Percentiles rank a stretch among this genome's conserved stretches.
Evolutionary conservation across 2,797 vertebrate species (phyloP).

Genomic region (Hyperoplus lanceolatus): DNA sequence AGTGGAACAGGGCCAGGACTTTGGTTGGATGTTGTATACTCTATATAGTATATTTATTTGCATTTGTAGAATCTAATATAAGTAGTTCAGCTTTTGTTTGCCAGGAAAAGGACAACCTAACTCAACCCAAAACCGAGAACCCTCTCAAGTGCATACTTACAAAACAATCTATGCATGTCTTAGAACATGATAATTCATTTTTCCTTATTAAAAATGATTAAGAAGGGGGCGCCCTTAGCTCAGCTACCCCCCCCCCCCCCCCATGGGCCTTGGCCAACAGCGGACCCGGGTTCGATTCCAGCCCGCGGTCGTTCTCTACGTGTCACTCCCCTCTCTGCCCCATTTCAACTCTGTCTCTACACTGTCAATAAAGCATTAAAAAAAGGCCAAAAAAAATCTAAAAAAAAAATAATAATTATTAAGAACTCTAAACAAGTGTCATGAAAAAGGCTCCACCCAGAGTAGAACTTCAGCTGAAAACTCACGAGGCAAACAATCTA

Average conservation of each 20-base stretch:
- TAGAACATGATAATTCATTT: background rate
- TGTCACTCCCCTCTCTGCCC: too few relatives aligned
- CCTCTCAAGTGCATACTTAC: background rate
- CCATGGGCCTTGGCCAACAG: too few relatives aligned
- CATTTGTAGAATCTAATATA: background rate
- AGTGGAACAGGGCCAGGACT: background rate
- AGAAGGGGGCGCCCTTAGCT: too few relatives aligned
- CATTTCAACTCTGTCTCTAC: too few relatives aligned
- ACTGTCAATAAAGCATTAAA: too few relatives aligned
- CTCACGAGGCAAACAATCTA: constrained; percentile 9
- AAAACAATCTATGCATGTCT: background rate
- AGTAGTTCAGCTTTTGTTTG: constrained; percentile 14
- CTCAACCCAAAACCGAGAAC: constrained; percentile 3
- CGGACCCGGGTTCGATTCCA: too few relatives aligned
- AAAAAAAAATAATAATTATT: background rate
- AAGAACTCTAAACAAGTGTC: background rate
- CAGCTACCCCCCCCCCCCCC: too few relatives aligned
- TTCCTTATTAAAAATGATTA: constrained; percentile 1
- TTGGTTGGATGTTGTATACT: background rate
- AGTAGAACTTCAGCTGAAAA: background rate
- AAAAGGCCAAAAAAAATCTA: too few relatives aligned
- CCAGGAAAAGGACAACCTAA: constrained; percentile 1
- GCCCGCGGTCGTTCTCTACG: too few relatives aligned
- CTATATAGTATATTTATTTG: background rate
- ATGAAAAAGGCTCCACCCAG: background rate